These are phyloP conservation scores for Apodemus speciosus DNA, from an alignment of 2,113 vertebrate genomes.

Conservation along the genomic window DNA sequence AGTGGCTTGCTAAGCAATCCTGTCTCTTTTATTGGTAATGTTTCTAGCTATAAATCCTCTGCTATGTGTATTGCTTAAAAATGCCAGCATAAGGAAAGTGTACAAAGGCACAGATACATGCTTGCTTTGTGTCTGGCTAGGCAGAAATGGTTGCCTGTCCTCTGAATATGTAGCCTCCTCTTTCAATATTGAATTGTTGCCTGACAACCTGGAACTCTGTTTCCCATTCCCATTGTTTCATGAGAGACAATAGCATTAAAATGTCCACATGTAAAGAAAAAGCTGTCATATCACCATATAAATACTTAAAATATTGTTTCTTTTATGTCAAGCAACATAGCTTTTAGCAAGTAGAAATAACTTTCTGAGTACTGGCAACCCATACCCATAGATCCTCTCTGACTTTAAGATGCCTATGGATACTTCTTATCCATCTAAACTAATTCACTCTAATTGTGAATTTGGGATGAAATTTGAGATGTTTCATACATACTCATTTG, in stretches of 20 bases:
- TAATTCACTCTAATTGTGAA: conserved; percentile 59
- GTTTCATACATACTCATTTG: conserved; percentile 1
- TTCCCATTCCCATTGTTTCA: not conserved
- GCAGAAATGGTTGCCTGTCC: not conserved
- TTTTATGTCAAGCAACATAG: not conserved
- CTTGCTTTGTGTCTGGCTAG: conserved; percentile 34
- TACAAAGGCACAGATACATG: not conserved
- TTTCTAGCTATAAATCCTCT: conserved; percentile 53
- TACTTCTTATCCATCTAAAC: conserved; percentile 22
- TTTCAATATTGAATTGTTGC: not conserved
- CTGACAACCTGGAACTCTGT: not conserved
- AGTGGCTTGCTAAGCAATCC: conserved; percentile 44
- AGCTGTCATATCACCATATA: not conserved
- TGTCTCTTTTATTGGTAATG: conserved; percentile 30
- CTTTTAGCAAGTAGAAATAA: conserved; percentile 11
- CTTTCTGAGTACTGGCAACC: not conserved
- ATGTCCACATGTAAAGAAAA: not conserved
- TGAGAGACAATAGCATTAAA: not conserved
- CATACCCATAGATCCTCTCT: not conserved
- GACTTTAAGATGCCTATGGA: not conserved
- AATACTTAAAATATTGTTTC: conserved; percentile 36
- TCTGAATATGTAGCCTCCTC: not conserved
- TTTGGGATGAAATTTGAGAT: conserved; percentile 44
- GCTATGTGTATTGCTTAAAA: conserved; percentile 1
- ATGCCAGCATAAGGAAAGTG: conserved; percentile 25